Percentiles rank a stretch among this genome's conserved stretches.
These are phyloP conservation scores for Deilephila porcellus DNA, from an alignment of 2,888 invertebrate species.

Conservation along the genomic window DNA sequence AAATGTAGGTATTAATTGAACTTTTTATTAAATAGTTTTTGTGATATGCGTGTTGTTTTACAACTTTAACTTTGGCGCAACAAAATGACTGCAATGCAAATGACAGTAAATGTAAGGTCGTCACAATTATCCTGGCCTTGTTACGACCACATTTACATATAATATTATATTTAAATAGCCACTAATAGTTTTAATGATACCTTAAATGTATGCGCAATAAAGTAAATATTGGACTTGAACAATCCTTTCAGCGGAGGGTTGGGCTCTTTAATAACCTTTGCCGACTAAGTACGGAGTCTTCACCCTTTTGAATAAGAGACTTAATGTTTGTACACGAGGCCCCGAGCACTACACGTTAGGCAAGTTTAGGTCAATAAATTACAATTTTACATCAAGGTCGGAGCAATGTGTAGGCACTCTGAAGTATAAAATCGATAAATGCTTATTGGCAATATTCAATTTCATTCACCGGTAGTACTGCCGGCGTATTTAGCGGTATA, in stretches of 20 bases:
- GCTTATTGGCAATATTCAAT: background rate
- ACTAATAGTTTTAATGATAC: background rate
- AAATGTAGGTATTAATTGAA: background rate
- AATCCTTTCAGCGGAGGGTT: background rate
- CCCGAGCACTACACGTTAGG: background rate
- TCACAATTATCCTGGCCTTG: too few species aligned
- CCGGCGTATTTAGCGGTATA: background rate
- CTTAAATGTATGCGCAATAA: background rate
- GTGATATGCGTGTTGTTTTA: background rate
- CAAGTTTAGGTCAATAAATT: conserved; percentile 1
- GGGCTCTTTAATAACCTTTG: background rate
- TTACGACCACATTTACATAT: too few species aligned
- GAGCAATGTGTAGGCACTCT: background rate
- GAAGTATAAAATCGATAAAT: conserved; percentile 3
- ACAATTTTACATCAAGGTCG: background rate
- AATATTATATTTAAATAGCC: background rate
- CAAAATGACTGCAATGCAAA: too few species aligned
- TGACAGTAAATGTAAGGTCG: too few species aligned
- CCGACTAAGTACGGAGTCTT: background rate
- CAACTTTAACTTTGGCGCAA: background rate
- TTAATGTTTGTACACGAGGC: background rate
- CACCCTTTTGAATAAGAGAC: conserved; percentile 6
- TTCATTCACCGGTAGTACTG: background rate
- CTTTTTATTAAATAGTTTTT: background rate
- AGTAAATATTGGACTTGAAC: background rate